Percentiles rank a stretch among this genome's conserved stretches.
Evolutionary conservation across 2,888 invertebrate genomes (phyloP).

Genomic region (Plagodis dolabraria): DNA sequence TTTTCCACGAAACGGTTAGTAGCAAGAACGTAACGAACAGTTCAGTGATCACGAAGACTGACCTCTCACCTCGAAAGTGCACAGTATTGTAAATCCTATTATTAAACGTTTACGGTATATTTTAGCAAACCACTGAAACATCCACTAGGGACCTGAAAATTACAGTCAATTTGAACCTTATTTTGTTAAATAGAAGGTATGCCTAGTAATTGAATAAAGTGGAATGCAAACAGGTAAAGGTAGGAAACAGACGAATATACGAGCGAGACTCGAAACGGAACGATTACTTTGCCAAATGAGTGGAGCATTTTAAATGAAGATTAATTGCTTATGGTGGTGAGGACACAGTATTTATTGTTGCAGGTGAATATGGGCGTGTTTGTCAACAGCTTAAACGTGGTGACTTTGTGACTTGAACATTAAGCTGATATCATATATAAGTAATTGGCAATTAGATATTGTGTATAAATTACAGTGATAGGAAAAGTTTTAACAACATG

Average conservation of each 20-base stretch:
- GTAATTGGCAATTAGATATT: no score
- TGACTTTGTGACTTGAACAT: background rate
- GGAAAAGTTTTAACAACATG: no score
- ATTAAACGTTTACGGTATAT: background rate
- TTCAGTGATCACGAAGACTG: background rate
- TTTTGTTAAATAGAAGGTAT: background rate
- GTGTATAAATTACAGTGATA: no score
- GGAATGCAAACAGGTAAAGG: constrained; percentile 11
- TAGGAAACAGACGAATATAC: constrained; percentile 32
- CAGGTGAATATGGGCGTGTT: constrained; percentile 12
- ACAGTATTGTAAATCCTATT: background rate
- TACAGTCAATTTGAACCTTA: constrained; percentile 13
- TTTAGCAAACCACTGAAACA: background rate
- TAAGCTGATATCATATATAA: background rate
- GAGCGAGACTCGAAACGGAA: constrained; percentile 25
- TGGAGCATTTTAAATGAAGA: constrained; percentile 49
- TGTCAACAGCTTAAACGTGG: constrained; percentile 10
- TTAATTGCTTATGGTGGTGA: constrained; percentile 40
- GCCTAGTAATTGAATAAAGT: constrained; percentile 3
- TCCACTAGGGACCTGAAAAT: constrained; percentile 3
- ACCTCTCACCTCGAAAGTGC: background rate
- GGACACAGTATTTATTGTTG: constrained; percentile 21
- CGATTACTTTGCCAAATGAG: constrained; percentile 48
- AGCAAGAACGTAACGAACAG: constrained; percentile 5
- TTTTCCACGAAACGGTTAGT: constrained; percentile 12